A percentile compares a stretch with the other conserved stretches of the same genome.
Evolutionary conservation across 2,888 invertebrate genomes (phyloP).

Genomic region (Apoderus coryli): DNA sequence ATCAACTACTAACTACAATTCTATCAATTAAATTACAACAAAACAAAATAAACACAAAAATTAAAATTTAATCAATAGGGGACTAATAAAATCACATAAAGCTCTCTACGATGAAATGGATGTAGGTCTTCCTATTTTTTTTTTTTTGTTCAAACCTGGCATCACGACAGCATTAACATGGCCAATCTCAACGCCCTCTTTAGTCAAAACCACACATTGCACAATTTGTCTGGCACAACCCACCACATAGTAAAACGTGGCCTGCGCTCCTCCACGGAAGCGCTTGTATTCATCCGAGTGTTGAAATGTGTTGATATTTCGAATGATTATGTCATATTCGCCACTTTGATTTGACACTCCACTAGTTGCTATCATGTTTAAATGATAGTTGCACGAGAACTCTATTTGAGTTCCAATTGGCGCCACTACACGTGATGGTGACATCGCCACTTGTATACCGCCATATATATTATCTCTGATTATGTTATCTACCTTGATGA

Average conservation of each 20-base stretch:
- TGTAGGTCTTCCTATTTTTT: slow-evolving; percentile 9
- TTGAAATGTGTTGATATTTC: slow-evolving; percentile 15
- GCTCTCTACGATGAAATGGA: no score
- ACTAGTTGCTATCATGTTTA: no score
- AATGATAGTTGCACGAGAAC: slow-evolving; percentile 38
- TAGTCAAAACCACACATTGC: slow-evolving; percentile 18
- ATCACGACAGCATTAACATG: slow-evolving; percentile 16
- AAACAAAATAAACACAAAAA: no score
- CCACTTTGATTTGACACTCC: slow-evolving; percentile 22
- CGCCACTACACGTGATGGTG: slow-evolving; percentile 32
- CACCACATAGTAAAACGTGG: slow-evolving; percentile 27
- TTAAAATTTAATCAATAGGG: no score
- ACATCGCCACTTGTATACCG: slow-evolving; percentile 31
- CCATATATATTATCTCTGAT: no score
- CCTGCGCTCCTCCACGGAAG: slow-evolving; percentile 16
- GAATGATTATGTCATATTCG: slow-evolving; percentile 17
- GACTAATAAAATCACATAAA: slow-evolving; percentile 17
- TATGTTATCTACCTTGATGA: no score
- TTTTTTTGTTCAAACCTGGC: slow-evolving; percentile 21
- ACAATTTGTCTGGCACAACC: slow-evolving; percentile 21
- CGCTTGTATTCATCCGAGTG: slow-evolving; percentile 11
- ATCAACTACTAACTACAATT: no score
- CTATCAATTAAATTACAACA: no score
- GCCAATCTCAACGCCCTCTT: slow-evolving; percentile 15
- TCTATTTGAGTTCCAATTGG: slow-evolving; percentile 30